Evolutionary conservation across 2,113 vertebrate genomes (phyloP), one percentile per base, ranked within the genome.

Genomic region (Gambusia holbrooki): DNA sequence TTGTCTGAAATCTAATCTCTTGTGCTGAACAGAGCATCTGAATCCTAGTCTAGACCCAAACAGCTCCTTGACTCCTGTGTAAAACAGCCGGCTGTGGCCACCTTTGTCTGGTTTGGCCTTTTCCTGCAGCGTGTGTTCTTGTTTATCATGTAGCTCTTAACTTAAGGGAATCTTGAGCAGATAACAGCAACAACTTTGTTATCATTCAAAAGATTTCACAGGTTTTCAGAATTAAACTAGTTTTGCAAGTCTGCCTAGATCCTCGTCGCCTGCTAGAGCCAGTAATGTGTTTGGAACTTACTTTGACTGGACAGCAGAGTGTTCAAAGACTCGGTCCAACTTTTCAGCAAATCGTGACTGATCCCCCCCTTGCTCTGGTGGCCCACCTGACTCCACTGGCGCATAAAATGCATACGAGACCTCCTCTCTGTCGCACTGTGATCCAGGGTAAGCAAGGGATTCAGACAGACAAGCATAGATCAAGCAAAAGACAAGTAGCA

Each of bases 371-470:
- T 88, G 77, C 71, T 89, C 5, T 66, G 5, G 42, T 89, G 93
- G 65, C 93, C 92, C 67, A 94, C 84, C 83, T 93, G 89, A 84
- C 93, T 94, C 94, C 93, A 94, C 84, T 94, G 93, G 1, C 69
- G 89, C 85, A 94, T 91, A 74, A 95, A 94, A 28, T 77, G 90
- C 17, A 92, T 77, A 3, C 89, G 93, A 27, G 94, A 93, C 54
- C 91, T 84, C 73, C 82, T 88, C 73, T 94, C 93, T 67, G 70
- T 88, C 4, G 64, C 82, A 35, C 94, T 95, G 73, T 28, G 40
- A 22, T 71, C 25, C 7, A 25, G 25, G 25, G 22, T n/a, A 60
- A 58, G 10, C 51, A 2, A 1, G 60, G 62, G 30, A 67, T 7
- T 66, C 25, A 27, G 9, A 62, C 14, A 66, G 14, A 2, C 22